Evolutionary conservation across 2,113 vertebrate species (phyloP), one percentile per base, ranked within the genome.

Genomic region (rat (Rattus norvegicus)): DNA sequence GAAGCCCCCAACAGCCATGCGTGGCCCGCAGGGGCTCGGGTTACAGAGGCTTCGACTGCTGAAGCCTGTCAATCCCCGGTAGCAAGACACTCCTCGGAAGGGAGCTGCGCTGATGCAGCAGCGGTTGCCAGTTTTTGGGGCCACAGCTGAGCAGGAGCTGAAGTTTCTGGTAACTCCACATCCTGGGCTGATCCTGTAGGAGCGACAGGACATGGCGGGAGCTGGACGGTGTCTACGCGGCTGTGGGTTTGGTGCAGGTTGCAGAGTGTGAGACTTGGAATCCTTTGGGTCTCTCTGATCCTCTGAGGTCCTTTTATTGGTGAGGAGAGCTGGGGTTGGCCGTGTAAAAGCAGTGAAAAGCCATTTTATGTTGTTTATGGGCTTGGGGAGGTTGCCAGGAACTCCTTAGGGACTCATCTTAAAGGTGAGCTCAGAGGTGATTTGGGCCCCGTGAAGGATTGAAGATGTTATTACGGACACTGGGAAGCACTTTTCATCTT

Each of bases 401-500:
- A 90, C 95, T 95, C 98, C 94, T 94, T 93, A 96, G 77, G n/a
- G 96, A 98, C 97, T 98, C 97, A 0, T 97, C 95, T 98, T 98
- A 96, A 98, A 97, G 98, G 96, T 98, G 96, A 98, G 88, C 96
- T 98, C 96, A 97, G 93, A 19, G 52, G 79, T 36, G 84, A 96
- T 93, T 93, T 1, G 28, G 94, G 84, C 94, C 93, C 79, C 19
- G 75, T 79, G 86, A 92, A 76, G 96, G 93, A 84, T 90, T 97
- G 96, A 98, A 97, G 98, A 98, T 97, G 96, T 98, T 98, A 98
- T 98, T 98, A 98, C 79, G 96, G 95, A 94, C 49, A 89, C 79
- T 30, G 86, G 72, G 22, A 96, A 96, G 94, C 97, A 97, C 96
- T 97, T 98, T 98, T 98, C 98, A 98, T 98, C 98, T 98, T 98